Conservation (phyloP, 2,888 invertebrate species). For the Chaetoderma sp. region DNA sequence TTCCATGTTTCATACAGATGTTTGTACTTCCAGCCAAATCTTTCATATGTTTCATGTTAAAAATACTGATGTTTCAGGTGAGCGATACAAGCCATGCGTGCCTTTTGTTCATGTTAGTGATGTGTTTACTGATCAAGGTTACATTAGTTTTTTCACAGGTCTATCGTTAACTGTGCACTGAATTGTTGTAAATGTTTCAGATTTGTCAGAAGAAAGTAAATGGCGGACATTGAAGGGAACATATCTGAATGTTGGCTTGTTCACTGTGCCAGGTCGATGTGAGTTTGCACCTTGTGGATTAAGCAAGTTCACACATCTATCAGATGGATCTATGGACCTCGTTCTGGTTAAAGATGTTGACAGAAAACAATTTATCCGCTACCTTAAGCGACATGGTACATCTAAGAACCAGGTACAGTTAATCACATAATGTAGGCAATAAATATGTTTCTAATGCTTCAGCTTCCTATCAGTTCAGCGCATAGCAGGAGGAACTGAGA, state of each 20-base stretch:
- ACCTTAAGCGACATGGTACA: slow-evolving; percentile 60
- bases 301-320: slow-evolving; percentile 61
- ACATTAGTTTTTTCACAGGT: too few relatives aligned
- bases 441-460: too few relatives aligned
- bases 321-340: slow-evolving; percentile 62
- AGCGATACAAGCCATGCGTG: too few relatives aligned
- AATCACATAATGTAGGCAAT: background rate
- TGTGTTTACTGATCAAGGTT: too few relatives aligned
- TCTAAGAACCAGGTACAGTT: slow-evolving; percentile 66
- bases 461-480: too few relatives aligned
- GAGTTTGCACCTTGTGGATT: slow-evolving; percentile 61
- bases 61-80: too few relatives aligned
- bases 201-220: slow-evolving; percentile 49
- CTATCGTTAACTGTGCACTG: too few relatives aligned
- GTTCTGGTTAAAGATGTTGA: slow-evolving; percentile 57
- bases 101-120: too few relatives aligned
- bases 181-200: slow-evolving; percentile 36
- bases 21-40: too few relatives aligned
- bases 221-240: slow-evolving; percentile 57
- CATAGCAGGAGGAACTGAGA: too few relatives aligned
- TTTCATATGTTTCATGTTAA: too few relatives aligned
- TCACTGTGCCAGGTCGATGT: slow-evolving; percentile 51
- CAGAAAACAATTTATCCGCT: slow-evolving; percentile 61
- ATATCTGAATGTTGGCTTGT: slow-evolving; percentile 57
- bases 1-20: too few relatives aligned